These are phyloP conservation scores for Pemphigus obesinymphae DNA, from an alignment of 1,140 invertebrate species.

Conservation along the genomic window DNA sequence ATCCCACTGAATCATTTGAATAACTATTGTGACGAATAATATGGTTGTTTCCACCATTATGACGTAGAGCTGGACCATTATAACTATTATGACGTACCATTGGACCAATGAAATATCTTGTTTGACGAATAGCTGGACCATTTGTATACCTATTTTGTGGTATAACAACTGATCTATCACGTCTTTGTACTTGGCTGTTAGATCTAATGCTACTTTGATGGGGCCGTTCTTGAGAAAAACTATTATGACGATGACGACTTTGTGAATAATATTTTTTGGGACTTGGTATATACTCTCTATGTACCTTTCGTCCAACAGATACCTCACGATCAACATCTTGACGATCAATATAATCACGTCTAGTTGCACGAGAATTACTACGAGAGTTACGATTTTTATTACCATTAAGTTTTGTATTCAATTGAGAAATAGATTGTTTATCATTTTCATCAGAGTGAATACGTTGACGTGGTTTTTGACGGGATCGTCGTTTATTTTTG, in stretches of 20 bases:
- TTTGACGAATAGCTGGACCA: not conserved
- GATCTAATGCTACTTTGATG: not conserved
- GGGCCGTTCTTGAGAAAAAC: slow-evolving; percentile 13
- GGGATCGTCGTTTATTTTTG: slow-evolving; percentile 14
- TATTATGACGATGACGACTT: not conserved
- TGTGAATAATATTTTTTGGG: slow-evolving; percentile 23
- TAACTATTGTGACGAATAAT: slow-evolving; percentile 26
- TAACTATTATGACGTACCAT: slow-evolving; percentile 17
- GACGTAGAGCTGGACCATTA: not conserved
- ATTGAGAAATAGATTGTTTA: not conserved
- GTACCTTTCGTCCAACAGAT: not conserved
- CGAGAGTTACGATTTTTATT: slow-evolving; percentile 6
- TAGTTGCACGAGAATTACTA: slow-evolving; percentile 20
- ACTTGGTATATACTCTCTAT: not conserved
- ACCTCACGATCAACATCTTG: not conserved
- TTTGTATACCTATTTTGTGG: slow-evolving; percentile 22
- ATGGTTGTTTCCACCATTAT: not conserved
- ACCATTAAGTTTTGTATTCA: not conserved
- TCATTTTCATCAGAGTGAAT: slow-evolving; percentile 1
- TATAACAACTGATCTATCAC: not conserved
- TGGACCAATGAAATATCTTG: slow-evolving; percentile 16
- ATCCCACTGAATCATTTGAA: not conserved
- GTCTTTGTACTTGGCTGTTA: not conserved
- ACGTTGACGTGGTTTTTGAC: slow-evolving; percentile 6
- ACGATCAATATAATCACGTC: slow-evolving; percentile 23